Evolutionary conservation across 2,888 invertebrate genomes (phyloP), one percentile per base, ranked within the genome.

Genomic region (Nasonia oneida): DNA sequence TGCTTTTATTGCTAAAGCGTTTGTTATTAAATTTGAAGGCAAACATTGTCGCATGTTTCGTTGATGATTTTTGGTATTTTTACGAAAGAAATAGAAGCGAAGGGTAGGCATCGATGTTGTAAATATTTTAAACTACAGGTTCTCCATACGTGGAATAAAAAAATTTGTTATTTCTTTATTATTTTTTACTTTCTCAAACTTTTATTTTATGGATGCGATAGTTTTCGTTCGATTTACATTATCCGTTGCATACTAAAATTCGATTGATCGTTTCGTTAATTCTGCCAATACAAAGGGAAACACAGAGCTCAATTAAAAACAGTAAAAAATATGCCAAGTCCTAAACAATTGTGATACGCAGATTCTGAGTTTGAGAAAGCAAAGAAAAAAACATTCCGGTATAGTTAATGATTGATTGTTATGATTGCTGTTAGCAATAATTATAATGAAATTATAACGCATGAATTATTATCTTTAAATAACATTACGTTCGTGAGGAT

Each of bases 81-180:
- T 82, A 81, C 67, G 18, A 79, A 61, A 39, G 80, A 81, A 57
- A 71, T 39, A 73, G 18, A 42, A 67, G 29, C 47, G 10, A 57
- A 73, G 83, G 57, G 47, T 84, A 86, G 87, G 87, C 88, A 88
- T 86, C 87, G 87, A 87, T 76, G 81, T 73, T 91, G 90, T 91
- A 90, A 89, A 91, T 91, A 90, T 87, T 89, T 89, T 87, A 90
- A 89, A 85, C 73, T 85, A 79, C 67, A 80, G 89, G 87, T 90
- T 83, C 88, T 90, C 88, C 87, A 89, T 91, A 90, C 90, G 82
- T 90, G 88, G 91, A 91, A 89, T 87, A 86, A 79, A 76, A 82
- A 29, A 82, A 88, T 88, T 83, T 88, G 87, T 88, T 88, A 88
- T 74, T 71, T 86, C 88, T 77, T 87, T 85, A 83, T 89, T 88